phyloP scores from a whole-genome alignment of 1,140 invertebrate genomes.

The Archivesica marissinica region DNA sequence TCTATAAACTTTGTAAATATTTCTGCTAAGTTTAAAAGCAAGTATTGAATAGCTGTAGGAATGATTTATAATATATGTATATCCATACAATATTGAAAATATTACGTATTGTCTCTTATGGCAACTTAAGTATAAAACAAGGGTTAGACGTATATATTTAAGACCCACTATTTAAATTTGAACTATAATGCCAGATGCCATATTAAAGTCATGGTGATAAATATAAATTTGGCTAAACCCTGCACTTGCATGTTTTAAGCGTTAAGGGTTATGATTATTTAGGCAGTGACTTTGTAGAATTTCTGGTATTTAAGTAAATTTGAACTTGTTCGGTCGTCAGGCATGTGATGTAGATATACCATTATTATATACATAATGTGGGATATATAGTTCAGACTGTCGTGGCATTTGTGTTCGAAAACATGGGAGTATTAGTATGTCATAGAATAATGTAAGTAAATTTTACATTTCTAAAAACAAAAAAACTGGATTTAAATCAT shows the following conservation, averaged over 20 bases:
- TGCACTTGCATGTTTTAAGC: conserved; percentile 48
- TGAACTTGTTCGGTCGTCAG: background rate
- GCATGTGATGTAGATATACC: too few relatives aligned
- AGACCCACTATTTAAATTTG: conserved; percentile 31
- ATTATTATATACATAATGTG: conserved; percentile 7
- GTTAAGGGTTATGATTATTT: conserved; percentile 8
- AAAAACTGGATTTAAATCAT: too few relatives aligned
- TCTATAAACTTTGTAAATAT: background rate
- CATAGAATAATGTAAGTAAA: background rate
- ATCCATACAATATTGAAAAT: conserved; percentile 32
- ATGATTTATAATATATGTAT: conserved; percentile 57
- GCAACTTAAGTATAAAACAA: conserved; percentile 57
- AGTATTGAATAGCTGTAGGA: conserved; percentile 24
- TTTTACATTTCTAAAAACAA: background rate
- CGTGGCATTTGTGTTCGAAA: background rate
- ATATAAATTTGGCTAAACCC: conserved; percentile 46
- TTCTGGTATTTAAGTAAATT: conserved; percentile 51
- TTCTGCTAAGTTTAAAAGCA: conserved; percentile 4
- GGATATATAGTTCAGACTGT: background rate
- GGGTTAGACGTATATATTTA: conserved; percentile 36
- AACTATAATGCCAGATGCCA: conserved; percentile 36
- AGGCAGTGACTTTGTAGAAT: conserved; percentile 28
- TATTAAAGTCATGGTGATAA: conserved; percentile 27
- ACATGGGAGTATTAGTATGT: background rate
- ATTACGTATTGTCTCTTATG: conserved; percentile 28